Evolutionary conservation across 2,113 vertebrate species (phyloP).

Genomic region (Notarius lentiginosus): DNA sequence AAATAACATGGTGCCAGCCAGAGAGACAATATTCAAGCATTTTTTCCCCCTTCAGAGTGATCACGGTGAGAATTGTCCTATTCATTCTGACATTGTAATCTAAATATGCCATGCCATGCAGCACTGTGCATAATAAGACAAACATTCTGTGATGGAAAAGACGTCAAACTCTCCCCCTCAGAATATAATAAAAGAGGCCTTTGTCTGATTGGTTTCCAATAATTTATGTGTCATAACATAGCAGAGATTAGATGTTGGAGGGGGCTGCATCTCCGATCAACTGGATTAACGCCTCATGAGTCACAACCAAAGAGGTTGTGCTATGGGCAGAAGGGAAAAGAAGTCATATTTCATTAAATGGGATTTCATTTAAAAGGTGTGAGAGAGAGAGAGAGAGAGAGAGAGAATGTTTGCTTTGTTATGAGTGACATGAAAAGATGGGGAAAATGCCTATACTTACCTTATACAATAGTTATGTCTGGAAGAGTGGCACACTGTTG

Average conservation of each 20-base stretch:
- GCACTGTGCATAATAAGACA: conserved; percentile 35
- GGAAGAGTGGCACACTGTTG: conserved; percentile 23
- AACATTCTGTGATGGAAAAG: conserved; percentile 40
- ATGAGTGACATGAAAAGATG: not conserved
- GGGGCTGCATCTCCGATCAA: conserved; percentile 5
- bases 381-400: too few species aligned
- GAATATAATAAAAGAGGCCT: conserved; percentile 55
- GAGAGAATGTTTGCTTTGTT: not conserved
- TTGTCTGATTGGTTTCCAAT: conserved; percentile 58
- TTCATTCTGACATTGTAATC: conserved; percentile 34
- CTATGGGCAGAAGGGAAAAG: not conserved
- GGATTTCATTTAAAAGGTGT: not conserved
- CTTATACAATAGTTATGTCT: conserved; percentile 29
- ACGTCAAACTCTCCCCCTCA: conserved; percentile 43
- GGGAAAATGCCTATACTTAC: conserved; percentile 2
- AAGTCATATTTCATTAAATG: not conserved
- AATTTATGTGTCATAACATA: conserved; percentile 24
- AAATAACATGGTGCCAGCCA: not conserved
- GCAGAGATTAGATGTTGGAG: conserved; percentile 6
- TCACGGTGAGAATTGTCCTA: conserved; percentile 10
- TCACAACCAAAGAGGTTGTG: not conserved
- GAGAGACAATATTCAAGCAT: not conserved
- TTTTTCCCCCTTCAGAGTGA: not conserved
- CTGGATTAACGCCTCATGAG: conserved; percentile 9
- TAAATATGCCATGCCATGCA: conserved; percentile 35